Base-by-base conservation (phyloP, 1,140 invertebrate species). In the Calycopis cecrops region DNA sequence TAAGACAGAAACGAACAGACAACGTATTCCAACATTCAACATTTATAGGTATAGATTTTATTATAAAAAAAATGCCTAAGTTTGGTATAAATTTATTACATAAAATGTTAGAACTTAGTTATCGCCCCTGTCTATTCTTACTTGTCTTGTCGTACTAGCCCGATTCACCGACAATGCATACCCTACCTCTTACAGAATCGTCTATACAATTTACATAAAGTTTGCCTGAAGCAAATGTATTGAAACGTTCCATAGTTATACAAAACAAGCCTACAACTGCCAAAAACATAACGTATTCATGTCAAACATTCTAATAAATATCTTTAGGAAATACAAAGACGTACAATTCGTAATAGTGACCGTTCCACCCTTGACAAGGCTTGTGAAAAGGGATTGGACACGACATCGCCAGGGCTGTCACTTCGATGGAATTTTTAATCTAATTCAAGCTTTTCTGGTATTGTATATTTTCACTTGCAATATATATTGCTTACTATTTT, bases 381-480 rank as follows among this genome's bases (percentile, higher is more conserved):
- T 75, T 79, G 73, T 79, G 78, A 82, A 73, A 75, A 79, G 74
- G 76, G 78, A 70, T 69, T 63, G 71, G 75, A 76, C 78, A 76
- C 21, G 21, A 44, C 40, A 44, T 67, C 53, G 58, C 58, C 66
- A 71, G 63, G 62, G 62, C 48, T 64, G 52, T 12, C 49, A 63
- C 70, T 68, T 7, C 3, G 14, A 16, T 16, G 14, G 17, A 35
- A 53, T 59, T 71, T 69, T 73, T 65, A 37, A 55, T 10, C 52
- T 67, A 66, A 73, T 73, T 67, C 63, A 73, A 28, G 21, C 21
- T 28, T 28, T 6, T 28, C 21, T 28, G 2, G 21, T 28, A 6
- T 28, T 28, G 21, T 28, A 28, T 28, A 28, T 28, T 28, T 28
- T 28, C 21, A 28, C 21, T 28, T 28, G 21, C 2, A 28, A 28